Conservation (phyloP, 2,113 vertebrate species). For the Pardalotus punctatus region DNA sequence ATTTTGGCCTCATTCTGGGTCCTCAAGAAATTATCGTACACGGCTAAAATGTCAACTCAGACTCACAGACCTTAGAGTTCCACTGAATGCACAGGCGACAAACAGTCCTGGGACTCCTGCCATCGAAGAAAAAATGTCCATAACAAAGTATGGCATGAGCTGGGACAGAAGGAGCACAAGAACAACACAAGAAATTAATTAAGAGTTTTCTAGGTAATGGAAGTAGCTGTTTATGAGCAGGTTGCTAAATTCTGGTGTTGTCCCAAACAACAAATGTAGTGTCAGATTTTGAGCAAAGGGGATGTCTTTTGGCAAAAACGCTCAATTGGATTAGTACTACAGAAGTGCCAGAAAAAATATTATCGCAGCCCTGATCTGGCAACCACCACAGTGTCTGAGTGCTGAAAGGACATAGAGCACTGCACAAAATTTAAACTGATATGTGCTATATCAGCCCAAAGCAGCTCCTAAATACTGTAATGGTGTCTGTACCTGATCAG, state of each 20-base stretch:
- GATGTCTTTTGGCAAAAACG: not conserved
- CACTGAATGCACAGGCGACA: conserved; percentile 87
- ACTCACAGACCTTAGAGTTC: conserved; percentile 81
- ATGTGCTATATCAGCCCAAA: not conserved
- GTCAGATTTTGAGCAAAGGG: not conserved
- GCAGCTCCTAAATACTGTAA: not conserved
- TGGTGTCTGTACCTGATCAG: conserved; percentile 79
- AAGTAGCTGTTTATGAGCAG: not conserved
- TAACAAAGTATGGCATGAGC: conserved; percentile 88
- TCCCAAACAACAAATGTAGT: not conserved
- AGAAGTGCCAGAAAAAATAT: not conserved
- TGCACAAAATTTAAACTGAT: not conserved
- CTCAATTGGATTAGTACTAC: not conserved
- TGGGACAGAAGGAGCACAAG: conserved; percentile 13
- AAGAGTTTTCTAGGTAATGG: not conserved
- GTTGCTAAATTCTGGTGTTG: not conserved
- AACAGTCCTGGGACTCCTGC: conserved; percentile 87
- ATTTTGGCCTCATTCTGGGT: not conserved
- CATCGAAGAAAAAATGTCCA: conserved; percentile 79
- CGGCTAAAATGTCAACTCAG: not conserved
- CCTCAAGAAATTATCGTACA: accelerated
- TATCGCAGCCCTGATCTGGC: not conserved
- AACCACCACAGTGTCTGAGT: not conserved
- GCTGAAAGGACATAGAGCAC: not conserved
- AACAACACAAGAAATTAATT: not conserved